Evolutionary conservation across 2,888 invertebrate species (phyloP), one percentile per base, ranked within the genome.

Genomic region (Muscina levida): DNA sequence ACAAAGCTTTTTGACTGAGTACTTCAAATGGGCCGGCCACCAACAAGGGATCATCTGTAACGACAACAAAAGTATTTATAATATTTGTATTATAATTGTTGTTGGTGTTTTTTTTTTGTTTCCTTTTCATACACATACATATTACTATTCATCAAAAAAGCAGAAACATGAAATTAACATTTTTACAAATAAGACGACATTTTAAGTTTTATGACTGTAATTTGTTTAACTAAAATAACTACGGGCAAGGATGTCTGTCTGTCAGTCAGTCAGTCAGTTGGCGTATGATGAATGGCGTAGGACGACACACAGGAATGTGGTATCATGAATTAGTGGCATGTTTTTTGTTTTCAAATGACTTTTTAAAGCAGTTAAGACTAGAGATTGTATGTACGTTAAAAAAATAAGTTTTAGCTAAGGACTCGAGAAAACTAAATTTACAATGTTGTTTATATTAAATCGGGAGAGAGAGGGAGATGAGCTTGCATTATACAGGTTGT

Each of bases 141-240:
- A 42, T 39, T 39, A 37, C 19, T 59, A 17, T 59, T 39, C 39
- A 10, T 31, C 8, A 62, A 2, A 39, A 17, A 15, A 57, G 17
- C 26, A 62, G 57, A 57, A 71, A 59, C 48, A 67, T 65, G 56
- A 84, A 87, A 86, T 87, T 87, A 87, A 84, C 85, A 85, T 87
- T 87, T 82, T 83, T 84, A 84, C 82, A 85, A 86, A 85, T 85
- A 85, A 84, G 85, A 84, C 85, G 83, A 84, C 83, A 86, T 88
- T 87, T 84, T 82, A 53, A 73, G 67, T 77, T 84, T 84, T 83
- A 87, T 84, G 81, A 81, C 83, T 73, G 74, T 83, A 83, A 88
- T 87, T 88, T 87, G 85, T 87, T 84, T 82, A 79, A 77, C 74
- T 59, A 51, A 65, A 68, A 67, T 53, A 71, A 77, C 57, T 66